Base-by-base conservation (phyloP, 2,113 vertebrate species). In the Plectropomus leopardus region DNA sequence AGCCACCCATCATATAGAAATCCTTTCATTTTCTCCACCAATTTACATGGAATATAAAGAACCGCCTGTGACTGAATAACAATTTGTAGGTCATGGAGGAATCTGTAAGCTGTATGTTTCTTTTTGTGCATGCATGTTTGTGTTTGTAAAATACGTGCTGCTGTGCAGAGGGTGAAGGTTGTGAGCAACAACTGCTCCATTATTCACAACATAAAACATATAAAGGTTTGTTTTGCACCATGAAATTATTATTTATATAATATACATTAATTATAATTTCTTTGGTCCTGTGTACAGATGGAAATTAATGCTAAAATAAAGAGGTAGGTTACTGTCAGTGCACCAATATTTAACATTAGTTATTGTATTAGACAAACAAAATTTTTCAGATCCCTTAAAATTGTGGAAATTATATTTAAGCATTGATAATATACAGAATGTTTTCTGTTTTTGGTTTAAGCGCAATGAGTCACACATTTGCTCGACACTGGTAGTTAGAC, bases 381-480 rank as follows among this genome's bases (percentile, higher is more conserved):
- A 30, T 59, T 11, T 59, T 3, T 61, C 24, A 51, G 30, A 72
- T 42, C 42, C 14, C 7, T 36, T 23, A 23, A 45, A 1, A 32
- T 24, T 40, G 32, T 66, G 26, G 0, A 30, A 50, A 67, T 42
- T 32, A 32, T 15, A 58, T 23, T 40, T 32, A 40, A 0, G 26
- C 28, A 48, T 16, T 51, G 34, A 68, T 30, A 60, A 61, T 66
- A 16, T 40, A 53, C 23, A 34, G 5, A 11, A 23, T 26, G 0
- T 66, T 10, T 10, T 45, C 10, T 40, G 53, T 36, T 64, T 51
- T 42, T 61, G 54, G 21, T 55, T 73, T 17, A 53, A 70, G 30
- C 13, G 19, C 23, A 67, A 51, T 78, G 42, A 80, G 71, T 80
- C 78, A 79, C 67, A 59, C 58, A 68, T 79, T 80, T 69, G 40